Conservation (phyloP, 2,888 invertebrate species). For the Poecilus cupreus region DNA sequence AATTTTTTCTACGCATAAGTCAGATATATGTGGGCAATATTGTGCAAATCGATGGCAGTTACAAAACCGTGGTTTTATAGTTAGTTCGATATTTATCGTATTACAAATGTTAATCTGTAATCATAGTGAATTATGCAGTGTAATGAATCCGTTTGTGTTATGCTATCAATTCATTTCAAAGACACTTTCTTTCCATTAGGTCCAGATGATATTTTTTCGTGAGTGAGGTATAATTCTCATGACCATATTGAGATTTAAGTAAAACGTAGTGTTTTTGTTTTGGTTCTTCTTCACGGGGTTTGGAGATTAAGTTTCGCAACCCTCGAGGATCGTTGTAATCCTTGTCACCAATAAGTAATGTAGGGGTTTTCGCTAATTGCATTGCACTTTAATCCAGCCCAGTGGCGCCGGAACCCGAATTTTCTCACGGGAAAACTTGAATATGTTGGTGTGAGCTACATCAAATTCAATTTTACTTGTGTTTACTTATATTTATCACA, state of each 20-base stretch:
- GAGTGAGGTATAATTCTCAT: background rate
- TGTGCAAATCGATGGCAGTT: too few species aligned
- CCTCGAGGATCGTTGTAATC: conserved; percentile 27
- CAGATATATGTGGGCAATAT: too few species aligned
- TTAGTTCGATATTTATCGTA: too few species aligned
- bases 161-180: too few species aligned
- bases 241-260: conserved; percentile 17
- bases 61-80: too few species aligned
- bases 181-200: too few species aligned
- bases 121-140: too few species aligned
- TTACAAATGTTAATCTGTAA: too few species aligned
- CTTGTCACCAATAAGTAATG: conserved; percentile 41
- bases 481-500: too few species aligned
- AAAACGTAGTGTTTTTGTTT: conserved; percentile 24
- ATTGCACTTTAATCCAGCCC: conserved; percentile 39
- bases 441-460: background rate
- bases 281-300: conserved; percentile 3
- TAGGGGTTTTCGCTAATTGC: conserved; percentile 41
- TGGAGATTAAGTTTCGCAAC: conserved; percentile 13
- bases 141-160: too few species aligned
- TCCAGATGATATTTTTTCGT: background rate
- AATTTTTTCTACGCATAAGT: too few species aligned
- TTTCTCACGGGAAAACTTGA: conserved; percentile 20
- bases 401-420: background rate
- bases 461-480: background rate